Evolutionary conservation across 2,113 vertebrate species (phyloP).

Genomic region (Gymnocephalus cernua): DNA sequence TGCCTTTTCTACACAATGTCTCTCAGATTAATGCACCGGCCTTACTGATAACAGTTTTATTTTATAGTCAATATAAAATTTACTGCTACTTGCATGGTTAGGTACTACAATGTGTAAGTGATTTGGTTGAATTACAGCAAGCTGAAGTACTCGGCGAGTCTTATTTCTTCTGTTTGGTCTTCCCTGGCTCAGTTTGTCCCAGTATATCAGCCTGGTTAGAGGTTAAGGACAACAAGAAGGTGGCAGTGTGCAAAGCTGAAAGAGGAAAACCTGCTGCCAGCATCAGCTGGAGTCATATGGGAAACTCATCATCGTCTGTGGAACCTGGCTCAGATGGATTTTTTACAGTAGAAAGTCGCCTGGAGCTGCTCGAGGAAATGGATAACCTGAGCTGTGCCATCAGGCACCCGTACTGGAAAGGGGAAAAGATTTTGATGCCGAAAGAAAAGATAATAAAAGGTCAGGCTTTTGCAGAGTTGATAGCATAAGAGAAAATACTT

Average conservation of each 20-base stretch:
- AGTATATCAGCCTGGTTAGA: slow-evolving; percentile 39
- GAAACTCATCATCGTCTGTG: background rate
- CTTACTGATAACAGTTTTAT: background rate
- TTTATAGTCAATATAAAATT: background rate
- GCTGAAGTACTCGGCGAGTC: background rate
- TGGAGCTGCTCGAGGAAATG: slow-evolving; percentile 45
- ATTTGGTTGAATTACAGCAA: background rate
- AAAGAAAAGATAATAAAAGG: background rate
- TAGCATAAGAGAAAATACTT: background rate
- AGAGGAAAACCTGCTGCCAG: slow-evolving; percentile 70
- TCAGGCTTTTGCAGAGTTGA: slow-evolving; percentile 1
- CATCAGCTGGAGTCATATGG: slow-evolving; percentile 69
- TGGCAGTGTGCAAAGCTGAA: slow-evolving; percentile 76
- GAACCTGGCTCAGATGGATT: background rate
- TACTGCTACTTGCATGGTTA: background rate
- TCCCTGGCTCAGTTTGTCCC: slow-evolving; percentile 56
- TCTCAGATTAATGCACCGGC: too few relatives aligned
- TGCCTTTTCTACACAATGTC: background rate
- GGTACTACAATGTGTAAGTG: background rate
- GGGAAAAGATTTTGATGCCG: background rate
- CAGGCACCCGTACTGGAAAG: slow-evolving; percentile 29
- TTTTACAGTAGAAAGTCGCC: slow-evolving; percentile 56
- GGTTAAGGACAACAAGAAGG: background rate
- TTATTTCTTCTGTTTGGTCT: background rate
- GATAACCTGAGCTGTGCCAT: slow-evolving; percentile 68